Evolutionary conservation across 2,797 vertebrate species (phyloP).

Genomic region (Cossypha niveicapilla): DNA sequence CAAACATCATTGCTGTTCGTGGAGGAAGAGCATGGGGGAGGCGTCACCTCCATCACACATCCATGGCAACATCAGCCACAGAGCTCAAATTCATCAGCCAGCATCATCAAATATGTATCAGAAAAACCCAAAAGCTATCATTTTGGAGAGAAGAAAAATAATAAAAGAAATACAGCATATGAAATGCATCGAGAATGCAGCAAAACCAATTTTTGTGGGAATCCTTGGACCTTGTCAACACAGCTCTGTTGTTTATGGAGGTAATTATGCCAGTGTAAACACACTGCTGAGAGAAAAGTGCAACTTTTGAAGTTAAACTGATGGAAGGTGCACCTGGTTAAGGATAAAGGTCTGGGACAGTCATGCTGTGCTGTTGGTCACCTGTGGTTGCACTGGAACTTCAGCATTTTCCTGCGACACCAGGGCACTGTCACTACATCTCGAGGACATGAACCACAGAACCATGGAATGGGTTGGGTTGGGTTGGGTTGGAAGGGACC

Average conservation of each 20-base stretch:
- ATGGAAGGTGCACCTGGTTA: background rate
- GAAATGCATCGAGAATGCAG: background rate
- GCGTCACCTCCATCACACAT: background rate
- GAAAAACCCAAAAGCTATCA: background rate
- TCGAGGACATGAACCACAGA: too few species aligned
- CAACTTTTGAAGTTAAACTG: background rate
- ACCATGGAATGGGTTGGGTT: background rate
- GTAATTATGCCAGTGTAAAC: background rate
- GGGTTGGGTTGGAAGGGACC: background rate
- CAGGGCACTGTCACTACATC: fast-evolving
- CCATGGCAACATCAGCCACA: background rate
- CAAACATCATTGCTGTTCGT: background rate
- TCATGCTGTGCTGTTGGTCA: background rate
- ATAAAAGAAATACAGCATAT: background rate
- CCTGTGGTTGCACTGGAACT: background rate
- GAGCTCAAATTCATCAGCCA: slow-evolving; percentile 13
- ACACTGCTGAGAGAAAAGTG: background rate
- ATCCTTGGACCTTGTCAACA: background rate
- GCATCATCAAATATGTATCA: background rate
- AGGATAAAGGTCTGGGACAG: background rate
- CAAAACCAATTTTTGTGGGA: background rate
- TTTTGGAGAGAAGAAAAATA: background rate
- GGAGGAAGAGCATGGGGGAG: background rate
- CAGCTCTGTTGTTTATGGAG: background rate
- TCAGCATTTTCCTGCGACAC: background rate